These are phyloP conservation scores for Trichechus manatus DNA, from an alignment of 2,113 vertebrate species.

Conservation along the genomic window DNA sequence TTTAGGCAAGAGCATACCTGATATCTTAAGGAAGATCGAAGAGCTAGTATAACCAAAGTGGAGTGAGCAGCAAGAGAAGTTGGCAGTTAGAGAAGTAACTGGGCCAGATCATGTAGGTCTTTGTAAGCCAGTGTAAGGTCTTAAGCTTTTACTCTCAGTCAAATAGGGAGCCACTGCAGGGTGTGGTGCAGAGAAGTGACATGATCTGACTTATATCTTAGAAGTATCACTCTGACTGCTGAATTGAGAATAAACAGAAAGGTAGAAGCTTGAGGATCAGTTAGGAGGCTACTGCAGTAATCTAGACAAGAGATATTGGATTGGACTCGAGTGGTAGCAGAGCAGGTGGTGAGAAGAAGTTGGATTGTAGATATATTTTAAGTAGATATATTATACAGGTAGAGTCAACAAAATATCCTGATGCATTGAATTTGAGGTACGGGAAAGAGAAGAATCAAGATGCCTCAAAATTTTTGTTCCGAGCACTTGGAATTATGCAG, in stretches of 20 bases:
- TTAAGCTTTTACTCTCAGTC: neutral
- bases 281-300: no score
- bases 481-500: neutral
- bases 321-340: neutral
- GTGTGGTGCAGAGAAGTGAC: no score
- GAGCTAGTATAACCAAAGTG: neutral
- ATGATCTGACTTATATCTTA: no score
- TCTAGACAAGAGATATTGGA: neutral
- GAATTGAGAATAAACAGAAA: no score
- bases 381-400: neutral
- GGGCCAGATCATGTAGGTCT: neutral
- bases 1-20: neutral
- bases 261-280: no score
- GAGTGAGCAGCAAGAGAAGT: neutral
- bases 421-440: neutral
- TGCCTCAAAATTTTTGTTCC: neutral
- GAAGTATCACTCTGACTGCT: no score
- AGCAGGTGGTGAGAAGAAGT: neutral
- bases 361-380: neutral
- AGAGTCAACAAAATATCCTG: neutral
- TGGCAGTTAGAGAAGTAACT: neutral
- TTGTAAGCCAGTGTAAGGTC: neutral
- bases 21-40: neutral
- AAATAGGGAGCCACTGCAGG: neutral
- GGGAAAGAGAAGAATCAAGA: neutral